phyloP scores from a whole-genome alignment of 2,797 vertebrate genomes.

The Champsocephalus gunnari region DNA sequence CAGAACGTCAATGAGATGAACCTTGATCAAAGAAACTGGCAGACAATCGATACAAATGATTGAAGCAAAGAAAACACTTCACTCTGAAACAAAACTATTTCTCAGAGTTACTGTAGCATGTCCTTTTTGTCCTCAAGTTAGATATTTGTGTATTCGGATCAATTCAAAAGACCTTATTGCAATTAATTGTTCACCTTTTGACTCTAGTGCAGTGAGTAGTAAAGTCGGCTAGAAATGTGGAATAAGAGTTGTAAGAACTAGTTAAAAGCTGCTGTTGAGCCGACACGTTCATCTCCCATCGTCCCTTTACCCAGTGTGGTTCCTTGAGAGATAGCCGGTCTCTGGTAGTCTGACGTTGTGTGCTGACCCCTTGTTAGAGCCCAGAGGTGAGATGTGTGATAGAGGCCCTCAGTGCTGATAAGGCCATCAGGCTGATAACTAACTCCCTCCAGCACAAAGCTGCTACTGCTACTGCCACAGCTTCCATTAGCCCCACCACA shows the following conservation, averaged over 20 bases:
- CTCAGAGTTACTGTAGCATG: constrained; percentile 2
- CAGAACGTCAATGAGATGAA: constrained; percentile 48
- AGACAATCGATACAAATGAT: constrained; percentile 39
- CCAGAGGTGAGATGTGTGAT: constrained; percentile 80
- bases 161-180: background rate
- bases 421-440: constrained; percentile 77
- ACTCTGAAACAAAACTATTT: constrained; percentile 13
- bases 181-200: constrained; percentile 4
- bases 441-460: constrained; percentile 63
- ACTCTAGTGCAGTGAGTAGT: background rate
- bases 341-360: constrained; percentile 51
- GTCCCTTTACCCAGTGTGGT: constrained; percentile 36
- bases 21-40: constrained; percentile 51
- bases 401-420: constrained; percentile 76
- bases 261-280: constrained; percentile 19
- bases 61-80: constrained; percentile 28
- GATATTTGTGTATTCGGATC: background rate
- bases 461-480: constrained; percentile 56
- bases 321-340: constrained; percentile 59
- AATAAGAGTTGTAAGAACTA: background rate
- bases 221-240: background rate
- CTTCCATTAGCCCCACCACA: constrained; percentile 74
- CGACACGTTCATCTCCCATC: constrained; percentile 24
- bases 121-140: background rate
- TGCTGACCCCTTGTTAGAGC: constrained; percentile 74